Percentiles rank a stretch among this genome's conserved stretches.
Evolutionary conservation across 2,888 invertebrate genomes (phyloP).

Genomic region (Amiota mariae): DNA sequence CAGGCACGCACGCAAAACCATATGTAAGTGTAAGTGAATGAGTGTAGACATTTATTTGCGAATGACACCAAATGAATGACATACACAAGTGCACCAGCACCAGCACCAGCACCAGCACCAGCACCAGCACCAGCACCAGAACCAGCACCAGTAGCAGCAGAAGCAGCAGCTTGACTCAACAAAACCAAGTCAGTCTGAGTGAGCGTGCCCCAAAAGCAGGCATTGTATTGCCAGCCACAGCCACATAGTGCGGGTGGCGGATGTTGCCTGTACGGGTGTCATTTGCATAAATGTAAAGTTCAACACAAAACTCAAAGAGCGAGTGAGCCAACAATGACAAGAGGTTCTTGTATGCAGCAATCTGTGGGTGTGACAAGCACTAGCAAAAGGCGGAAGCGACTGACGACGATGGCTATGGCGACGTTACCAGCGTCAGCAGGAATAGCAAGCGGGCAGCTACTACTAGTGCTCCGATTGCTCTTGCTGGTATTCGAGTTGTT

Average conservation of each 20-base stretch:
- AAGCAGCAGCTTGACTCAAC: no score
- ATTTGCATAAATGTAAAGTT: constrained; percentile 66
- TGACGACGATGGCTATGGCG: not conserved
- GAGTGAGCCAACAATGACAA: not conserved
- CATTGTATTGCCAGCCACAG: no score
- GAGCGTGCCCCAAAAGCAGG: not conserved
- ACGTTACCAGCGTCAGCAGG: no score
- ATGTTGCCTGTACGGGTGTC: constrained; percentile 43
- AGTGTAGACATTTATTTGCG: constrained; percentile 46
- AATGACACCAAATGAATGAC: constrained; percentile 56
- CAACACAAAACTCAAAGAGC: constrained; percentile 38
- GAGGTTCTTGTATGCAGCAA: not conserved
- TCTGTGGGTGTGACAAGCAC: not conserved
- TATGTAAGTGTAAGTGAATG: not conserved
- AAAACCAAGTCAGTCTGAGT: constrained; percentile 10
- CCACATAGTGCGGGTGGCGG: no score
- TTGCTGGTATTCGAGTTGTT: not conserved
- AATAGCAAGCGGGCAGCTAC: no score
- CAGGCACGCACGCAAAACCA: constrained; percentile 1
- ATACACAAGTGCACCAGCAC: constrained; percentile 25
- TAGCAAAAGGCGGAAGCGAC: not conserved
- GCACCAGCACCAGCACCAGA: not conserved
- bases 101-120: no score
- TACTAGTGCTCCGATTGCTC: not conserved
- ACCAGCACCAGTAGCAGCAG: no score